These are phyloP conservation scores for Tenthredo livida DNA, from an alignment of 2,888 invertebrate genomes.

Conservation along the genomic window DNA sequence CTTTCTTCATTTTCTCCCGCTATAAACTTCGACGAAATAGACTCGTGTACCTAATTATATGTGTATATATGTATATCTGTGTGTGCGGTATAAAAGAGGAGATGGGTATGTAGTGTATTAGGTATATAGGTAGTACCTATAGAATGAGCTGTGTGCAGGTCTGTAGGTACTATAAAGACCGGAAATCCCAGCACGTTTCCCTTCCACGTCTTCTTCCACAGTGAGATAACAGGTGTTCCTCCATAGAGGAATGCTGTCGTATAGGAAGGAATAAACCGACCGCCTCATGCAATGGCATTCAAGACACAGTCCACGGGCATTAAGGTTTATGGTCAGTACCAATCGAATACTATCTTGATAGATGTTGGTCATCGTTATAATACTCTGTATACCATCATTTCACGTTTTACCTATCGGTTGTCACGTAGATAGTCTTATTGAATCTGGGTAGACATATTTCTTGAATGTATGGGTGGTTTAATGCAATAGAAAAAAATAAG, in stretches of 20 bases:
- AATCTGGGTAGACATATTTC: not conserved
- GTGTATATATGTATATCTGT: not conserved
- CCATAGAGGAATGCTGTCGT: slow-evolving; percentile 23
- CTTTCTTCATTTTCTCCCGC: not conserved
- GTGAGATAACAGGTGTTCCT: slow-evolving; percentile 50
- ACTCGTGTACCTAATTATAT: not conserved
- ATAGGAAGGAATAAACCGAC: slow-evolving; percentile 18
- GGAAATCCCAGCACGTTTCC: slow-evolving; percentile 34
- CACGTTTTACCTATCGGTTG: not conserved
- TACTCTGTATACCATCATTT: not conserved
- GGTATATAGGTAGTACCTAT: not conserved
- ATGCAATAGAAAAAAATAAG: too few species aligned
- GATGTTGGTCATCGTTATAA: not conserved
- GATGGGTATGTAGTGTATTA: not conserved
- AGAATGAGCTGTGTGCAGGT: not conserved
- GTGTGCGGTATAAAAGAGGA: not conserved
- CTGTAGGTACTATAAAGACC: not conserved
- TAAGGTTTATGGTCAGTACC: not conserved
- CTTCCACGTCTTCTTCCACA: slow-evolving; percentile 14
- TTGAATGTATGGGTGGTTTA: too few species aligned
- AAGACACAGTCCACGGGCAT: not conserved
- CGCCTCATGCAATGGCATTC: slow-evolving; percentile 14
- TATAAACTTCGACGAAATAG: not conserved
- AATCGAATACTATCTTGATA: not conserved
- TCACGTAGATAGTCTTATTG: not conserved